Evolutionary conservation across 2,888 invertebrate species (phyloP).

Genomic region (Cephus rjabovi): DNA sequence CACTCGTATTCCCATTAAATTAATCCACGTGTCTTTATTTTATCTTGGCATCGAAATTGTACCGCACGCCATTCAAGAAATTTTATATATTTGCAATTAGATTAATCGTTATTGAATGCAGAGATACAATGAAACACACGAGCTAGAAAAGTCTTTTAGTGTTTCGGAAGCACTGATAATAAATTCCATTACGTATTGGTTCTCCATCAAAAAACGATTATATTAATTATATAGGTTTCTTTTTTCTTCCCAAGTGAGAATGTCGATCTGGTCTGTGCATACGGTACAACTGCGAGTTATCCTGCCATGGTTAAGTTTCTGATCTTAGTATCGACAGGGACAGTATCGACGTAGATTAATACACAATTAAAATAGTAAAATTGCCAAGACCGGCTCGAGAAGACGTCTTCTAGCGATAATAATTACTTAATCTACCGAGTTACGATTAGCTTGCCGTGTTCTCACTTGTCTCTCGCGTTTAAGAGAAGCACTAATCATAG

Average conservation of each 20-base stretch:
- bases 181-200: background rate
- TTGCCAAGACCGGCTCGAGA: background rate
- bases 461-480: slow-evolving; percentile 35
- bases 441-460: slow-evolving; percentile 8
- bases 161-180: background rate
- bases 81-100: background rate
- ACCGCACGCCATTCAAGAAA: slow-evolving; percentile 21
- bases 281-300: background rate
- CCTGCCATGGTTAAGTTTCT: background rate
- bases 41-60: slow-evolving; percentile 36
- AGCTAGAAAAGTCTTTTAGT: background rate
- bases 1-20: slow-evolving; percentile 31
- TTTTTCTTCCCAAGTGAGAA: background rate
- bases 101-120: background rate
- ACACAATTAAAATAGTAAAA: background rate
- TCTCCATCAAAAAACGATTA: background rate
- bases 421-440: slow-evolving; percentile 5
- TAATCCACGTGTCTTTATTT: slow-evolving; percentile 25
- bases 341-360: background rate
- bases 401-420: background rate
- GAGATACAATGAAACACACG: background rate
- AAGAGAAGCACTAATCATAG: slow-evolving; percentile 19
- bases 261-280: background rate
- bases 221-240: background rate
- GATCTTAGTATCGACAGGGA: background rate